Conservation (phyloP, 1,140 invertebrate species). For the Zaprionus ornatus region DNA sequence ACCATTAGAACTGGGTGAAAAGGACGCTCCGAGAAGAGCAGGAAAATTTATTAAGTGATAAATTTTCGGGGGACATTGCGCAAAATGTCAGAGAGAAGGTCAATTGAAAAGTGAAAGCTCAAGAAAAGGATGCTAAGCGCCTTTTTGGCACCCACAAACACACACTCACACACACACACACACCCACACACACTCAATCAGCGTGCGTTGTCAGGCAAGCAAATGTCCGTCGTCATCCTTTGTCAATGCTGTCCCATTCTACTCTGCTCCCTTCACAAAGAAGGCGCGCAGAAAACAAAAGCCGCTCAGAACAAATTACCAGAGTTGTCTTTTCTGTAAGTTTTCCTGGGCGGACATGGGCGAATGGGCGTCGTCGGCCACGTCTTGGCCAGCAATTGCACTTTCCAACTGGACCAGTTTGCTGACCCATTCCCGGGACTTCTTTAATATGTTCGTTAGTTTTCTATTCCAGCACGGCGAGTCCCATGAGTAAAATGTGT, state of each 20-base stretch:
- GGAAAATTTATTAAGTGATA: conserved; percentile 79
- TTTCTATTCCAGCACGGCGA: conserved; percentile 25
- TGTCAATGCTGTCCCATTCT: conserved; percentile 21
- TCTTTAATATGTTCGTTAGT: conserved; percentile 49
- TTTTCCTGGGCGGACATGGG: conserved; percentile 31
- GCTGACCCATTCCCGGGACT: conserved; percentile 6
- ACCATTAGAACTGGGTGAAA: conserved; percentile 48
- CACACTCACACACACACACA: conserved; percentile 15
- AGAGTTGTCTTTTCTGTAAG: conserved; percentile 75
- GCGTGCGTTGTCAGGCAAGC: conserved; percentile 58
- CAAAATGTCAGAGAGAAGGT: conserved; percentile 77
- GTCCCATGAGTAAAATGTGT: conserved; percentile 68
- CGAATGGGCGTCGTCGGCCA: not conserved
- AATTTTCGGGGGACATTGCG: conserved; percentile 64
- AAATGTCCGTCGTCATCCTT: conserved; percentile 51
- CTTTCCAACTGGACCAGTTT: conserved; percentile 70
- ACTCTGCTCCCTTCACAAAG: conserved; percentile 32
- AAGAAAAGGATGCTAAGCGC: conserved; percentile 64
- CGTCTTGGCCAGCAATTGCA: conserved; percentile 54
- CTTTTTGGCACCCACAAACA: conserved; percentile 56
- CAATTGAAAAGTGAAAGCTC: conserved; percentile 79
- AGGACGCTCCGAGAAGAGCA: conserved; percentile 14
- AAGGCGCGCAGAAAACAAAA: conserved; percentile 73
- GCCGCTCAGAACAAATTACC: conserved; percentile 80
- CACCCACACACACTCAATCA: conserved; percentile 54